Conservation (phyloP, 92 coral and sea anemone species). For the Metridium senile region DNA sequence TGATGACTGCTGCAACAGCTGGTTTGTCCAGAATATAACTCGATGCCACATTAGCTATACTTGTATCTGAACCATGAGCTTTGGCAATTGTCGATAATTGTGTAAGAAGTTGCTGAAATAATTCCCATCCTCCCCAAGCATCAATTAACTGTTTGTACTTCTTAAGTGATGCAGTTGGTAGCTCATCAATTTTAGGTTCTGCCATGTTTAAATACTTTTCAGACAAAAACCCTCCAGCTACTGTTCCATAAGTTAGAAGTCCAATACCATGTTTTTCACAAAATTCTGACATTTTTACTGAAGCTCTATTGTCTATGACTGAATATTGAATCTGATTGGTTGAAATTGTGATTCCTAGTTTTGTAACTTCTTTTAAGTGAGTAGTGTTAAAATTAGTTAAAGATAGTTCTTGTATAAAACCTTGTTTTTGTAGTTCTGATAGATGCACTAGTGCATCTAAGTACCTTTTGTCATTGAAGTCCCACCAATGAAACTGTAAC, state of each 20-base stretch:
- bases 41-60: slow-evolving; percentile 82
- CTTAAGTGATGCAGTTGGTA: slow-evolving; percentile 72
- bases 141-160: slow-evolving; percentile 86
- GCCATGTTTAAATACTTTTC: slow-evolving; percentile 53
- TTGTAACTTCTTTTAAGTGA: slow-evolving; percentile 60
- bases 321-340: slow-evolving; percentile 87
- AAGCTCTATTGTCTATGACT: slow-evolving; percentile 77
- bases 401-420: slow-evolving; percentile 69
- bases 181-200: slow-evolving; percentile 63
- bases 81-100: slow-evolving; percentile 59
- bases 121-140: slow-evolving; percentile 90
- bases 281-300: slow-evolving; percentile 65
- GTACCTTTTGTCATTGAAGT: slow-evolving; percentile 76
- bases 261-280: slow-evolving; percentile 68
- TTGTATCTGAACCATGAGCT: slow-evolving; percentile 51
- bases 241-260: slow-evolving; percentile 71
- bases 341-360: slow-evolving; percentile 64
- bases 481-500: slow-evolving; percentile 97
- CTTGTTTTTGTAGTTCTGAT: slow-evolving; percentile 61
- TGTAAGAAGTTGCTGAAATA: slow-evolving; percentile 71
- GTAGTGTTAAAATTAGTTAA: slow-evolving; percentile 79
- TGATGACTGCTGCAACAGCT: slow-evolving; percentile 71
- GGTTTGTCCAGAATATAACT: slow-evolving; percentile 80
- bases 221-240: slow-evolving; percentile 81
- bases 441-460: slow-evolving; percentile 79